Conservation (phyloP, 1,140 invertebrate species). For the Drosophila bocqueti region DNA sequence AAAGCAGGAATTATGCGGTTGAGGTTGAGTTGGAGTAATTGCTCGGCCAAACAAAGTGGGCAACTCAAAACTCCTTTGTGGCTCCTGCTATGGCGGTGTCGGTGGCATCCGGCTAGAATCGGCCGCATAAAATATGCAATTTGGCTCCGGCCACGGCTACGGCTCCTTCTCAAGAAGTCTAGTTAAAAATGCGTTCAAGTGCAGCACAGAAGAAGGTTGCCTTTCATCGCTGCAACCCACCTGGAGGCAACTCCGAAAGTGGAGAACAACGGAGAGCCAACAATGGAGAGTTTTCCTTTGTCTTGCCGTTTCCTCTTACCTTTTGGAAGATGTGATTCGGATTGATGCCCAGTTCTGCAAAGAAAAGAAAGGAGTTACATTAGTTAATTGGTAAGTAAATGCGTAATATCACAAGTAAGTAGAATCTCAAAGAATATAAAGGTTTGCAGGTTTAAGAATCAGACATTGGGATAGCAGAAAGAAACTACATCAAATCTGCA, state of each 20-base stretch:
- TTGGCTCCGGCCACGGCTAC: slow-evolving; percentile 7
- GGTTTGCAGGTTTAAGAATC: background rate
- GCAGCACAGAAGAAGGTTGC: slow-evolving; percentile 12
- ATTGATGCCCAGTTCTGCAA: slow-evolving; percentile 82
- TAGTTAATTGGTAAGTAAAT: background rate
- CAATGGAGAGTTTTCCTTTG: slow-evolving; percentile 14
- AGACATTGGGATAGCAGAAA: background rate
- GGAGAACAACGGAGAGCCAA: slow-evolving; percentile 20
- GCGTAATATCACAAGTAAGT: background rate
- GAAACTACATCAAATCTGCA: no score
- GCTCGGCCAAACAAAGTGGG: slow-evolving; percentile 63
- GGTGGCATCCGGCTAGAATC: slow-evolving; percentile 27
- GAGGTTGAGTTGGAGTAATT: slow-evolving; percentile 52
- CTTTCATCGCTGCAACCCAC: background rate
- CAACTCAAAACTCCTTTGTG: slow-evolving; percentile 44
- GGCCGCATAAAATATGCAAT: slow-evolving; percentile 62
- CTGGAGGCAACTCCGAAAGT: slow-evolving; percentile 4
- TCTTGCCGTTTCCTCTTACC: slow-evolving; percentile 56
- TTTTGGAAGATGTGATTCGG: slow-evolving; percentile 84
- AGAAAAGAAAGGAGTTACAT: slow-evolving; percentile 18
- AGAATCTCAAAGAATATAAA: background rate
- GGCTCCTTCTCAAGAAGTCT: slow-evolving; percentile 28
- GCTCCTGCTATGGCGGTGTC: slow-evolving; percentile 6
- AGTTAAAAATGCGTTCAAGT: slow-evolving; percentile 39
- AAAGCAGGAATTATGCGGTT: slow-evolving; percentile 43